Evolutionary conservation across 2,888 invertebrate species (phyloP), one percentile per base, ranked within the genome.

Genomic region (Leucophora obtusa): DNA sequence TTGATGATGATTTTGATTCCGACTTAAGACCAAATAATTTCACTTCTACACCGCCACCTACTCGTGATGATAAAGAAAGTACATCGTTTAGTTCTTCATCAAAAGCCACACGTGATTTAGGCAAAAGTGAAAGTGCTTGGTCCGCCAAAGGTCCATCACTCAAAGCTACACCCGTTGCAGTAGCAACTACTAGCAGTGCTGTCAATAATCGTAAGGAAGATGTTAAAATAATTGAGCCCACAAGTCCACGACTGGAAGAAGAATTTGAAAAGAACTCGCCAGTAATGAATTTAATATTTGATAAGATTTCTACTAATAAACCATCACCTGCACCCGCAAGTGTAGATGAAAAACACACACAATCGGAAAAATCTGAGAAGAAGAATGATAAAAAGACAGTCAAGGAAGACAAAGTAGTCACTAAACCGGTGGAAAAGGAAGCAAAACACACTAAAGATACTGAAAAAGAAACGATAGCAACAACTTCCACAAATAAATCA

Each of bases 91-190:
- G 88, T 82, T 87, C 89, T 10, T 88, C 89, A 1, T 88, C 89
- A 15, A 90, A 89, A 72, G 88, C 89, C 1, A 88, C 89, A 2
- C 87, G 89, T 0, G 90, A 89, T 77, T 71, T 87, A 24, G 89
- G 89, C 14, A 90, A 89, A 58, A 89, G 87, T 70, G 90, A 90
- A 83, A 89, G 89, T 66, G 89, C 88, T 43, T 90, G 90, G 90
- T 90, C 90, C 0, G 89, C 89, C 8, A 90, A 90, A 83, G 90
- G 90, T 0, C 90, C 90, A 0, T 90, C 89, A 0, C 73, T 90
- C 1, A 90, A 90, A 82, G 89, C 90, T 0, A 90, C 89, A 1
- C 89, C 90, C 0, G 89, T 90, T 15, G 85, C 89, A 51, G 86
- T 87, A 6, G 85, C 85, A 9, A 80, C 85, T 18, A 79, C 63